Conservation (phyloP, 2,888 invertebrate species). For the Camponotus fellah region DNA sequence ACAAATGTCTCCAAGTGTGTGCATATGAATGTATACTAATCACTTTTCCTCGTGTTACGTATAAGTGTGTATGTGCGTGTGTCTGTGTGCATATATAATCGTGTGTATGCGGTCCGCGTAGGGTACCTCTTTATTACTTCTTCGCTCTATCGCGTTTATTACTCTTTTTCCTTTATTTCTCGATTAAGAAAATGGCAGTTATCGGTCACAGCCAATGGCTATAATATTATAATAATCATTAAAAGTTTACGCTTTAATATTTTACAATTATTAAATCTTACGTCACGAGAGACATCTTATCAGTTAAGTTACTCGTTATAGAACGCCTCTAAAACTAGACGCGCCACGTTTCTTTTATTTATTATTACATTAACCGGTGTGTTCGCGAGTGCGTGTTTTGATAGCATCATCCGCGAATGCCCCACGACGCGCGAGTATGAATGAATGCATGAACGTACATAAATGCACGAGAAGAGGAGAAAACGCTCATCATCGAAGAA, state of each 20-base stretch:
- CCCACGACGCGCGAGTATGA: slow-evolving; percentile 20
- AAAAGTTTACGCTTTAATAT: slow-evolving; percentile 73
- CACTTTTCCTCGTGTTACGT: background rate
- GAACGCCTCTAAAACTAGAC: slow-evolving; percentile 53
- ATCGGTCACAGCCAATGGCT: slow-evolving; percentile 86
- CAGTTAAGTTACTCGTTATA: slow-evolving; percentile 70
- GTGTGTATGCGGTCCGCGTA: slow-evolving; percentile 34
- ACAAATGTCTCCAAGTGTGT: background rate
- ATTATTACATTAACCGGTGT: slow-evolving; percentile 59
- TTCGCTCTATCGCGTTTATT: slow-evolving; percentile 58
- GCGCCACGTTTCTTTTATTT: slow-evolving; percentile 58
- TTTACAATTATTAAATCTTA: slow-evolving; percentile 76
- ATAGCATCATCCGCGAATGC: slow-evolving; percentile 30
- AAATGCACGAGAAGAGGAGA: slow-evolving; percentile 20
- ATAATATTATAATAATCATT: slow-evolving; percentile 80
- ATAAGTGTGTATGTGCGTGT: background rate
- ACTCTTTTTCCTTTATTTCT: slow-evolving; percentile 69
- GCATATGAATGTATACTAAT: slow-evolving; percentile 5
- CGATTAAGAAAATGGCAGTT: slow-evolving; percentile 86
- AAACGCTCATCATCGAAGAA: slow-evolving; percentile 5
- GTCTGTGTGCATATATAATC: slow-evolving; percentile 9
- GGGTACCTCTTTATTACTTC: slow-evolving; percentile 47
- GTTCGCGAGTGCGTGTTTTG: slow-evolving; percentile 36
- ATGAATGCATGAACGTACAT: slow-evolving; percentile 17
- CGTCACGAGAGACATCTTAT: slow-evolving; percentile 65